A percentile compares a stretch with the other conserved stretches of the same genome.
Evolutionary conservation across 2,113 vertebrate species (phyloP).

Genomic region (Spheniscus mendiculus): DNA sequence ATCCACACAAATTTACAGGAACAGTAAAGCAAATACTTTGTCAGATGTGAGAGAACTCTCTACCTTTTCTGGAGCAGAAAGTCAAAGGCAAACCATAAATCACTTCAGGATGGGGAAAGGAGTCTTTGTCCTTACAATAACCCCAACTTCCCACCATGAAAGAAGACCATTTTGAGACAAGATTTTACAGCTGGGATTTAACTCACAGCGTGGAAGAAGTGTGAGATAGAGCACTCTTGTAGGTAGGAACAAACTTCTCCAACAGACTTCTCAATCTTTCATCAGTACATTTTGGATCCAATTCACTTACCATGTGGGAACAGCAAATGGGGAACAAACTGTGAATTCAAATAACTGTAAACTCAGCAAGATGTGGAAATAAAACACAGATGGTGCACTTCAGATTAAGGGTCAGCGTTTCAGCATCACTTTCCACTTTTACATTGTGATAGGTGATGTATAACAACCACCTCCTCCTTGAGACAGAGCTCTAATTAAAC

Average conservation of each 20-base stretch:
- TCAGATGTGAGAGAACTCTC: not conserved
- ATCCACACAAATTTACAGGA: not conserved
- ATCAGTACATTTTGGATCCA: slow-evolving; percentile 45
- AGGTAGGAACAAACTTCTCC: slow-evolving; percentile 40
- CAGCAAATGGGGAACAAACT: slow-evolving; percentile 63
- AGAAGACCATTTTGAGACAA: not conserved
- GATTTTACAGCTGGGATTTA: slow-evolving; percentile 45
- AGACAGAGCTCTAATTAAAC: not conserved
- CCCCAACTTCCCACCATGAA: slow-evolving; percentile 10
- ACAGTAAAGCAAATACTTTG: not conserved
- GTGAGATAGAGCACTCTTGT: not conserved
- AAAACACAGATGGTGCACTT: slow-evolving; percentile 64
- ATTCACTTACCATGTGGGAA: slow-evolving; percentile 68
- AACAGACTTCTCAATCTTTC: slow-evolving; percentile 55
- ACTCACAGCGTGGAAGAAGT: not conserved
- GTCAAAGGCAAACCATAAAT: slow-evolving; percentile 12
- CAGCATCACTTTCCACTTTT: slow-evolving; percentile 33
- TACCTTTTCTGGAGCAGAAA: not conserved
- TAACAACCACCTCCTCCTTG: slow-evolving; percentile 29
- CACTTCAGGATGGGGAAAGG: not conserved
- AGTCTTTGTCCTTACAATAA: slow-evolving; percentile 10
- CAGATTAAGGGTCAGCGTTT: slow-evolving; percentile 29
- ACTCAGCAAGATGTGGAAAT: slow-evolving; percentile 68
- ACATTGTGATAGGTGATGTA: slow-evolving; percentile 23
- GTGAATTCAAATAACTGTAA: slow-evolving; percentile 67